Conservation (phyloP, 2,113 vertebrate genomes). For the Cynopterus brachyotis region DNA sequence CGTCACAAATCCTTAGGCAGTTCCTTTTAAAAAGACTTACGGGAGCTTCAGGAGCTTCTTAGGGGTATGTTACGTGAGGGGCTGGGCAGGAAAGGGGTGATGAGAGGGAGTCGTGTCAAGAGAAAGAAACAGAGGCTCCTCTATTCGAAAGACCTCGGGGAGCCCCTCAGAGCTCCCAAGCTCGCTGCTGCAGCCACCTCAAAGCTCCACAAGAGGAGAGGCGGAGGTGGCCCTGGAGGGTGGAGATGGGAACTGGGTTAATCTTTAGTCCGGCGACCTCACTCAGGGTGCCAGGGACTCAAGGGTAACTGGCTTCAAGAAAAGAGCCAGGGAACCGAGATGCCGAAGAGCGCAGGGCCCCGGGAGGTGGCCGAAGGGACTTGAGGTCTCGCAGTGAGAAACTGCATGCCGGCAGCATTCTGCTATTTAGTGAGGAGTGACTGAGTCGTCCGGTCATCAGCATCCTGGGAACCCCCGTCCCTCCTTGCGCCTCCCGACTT, state of each 20-base stretch:
- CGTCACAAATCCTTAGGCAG: background rate
- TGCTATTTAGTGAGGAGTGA: background rate
- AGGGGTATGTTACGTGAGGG: background rate
- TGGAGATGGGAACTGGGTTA: background rate
- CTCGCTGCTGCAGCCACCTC: background rate
- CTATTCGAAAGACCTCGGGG: conserved; percentile 57
- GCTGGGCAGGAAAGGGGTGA: background rate
- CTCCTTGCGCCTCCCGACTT: background rate
- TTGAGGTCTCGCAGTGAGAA: background rate
- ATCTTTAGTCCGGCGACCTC: background rate
- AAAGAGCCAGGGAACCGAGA: background rate
- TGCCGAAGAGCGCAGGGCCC: background rate
- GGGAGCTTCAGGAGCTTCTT: background rate
- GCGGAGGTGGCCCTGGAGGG: background rate
- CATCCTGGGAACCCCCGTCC: background rate
- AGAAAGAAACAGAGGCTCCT: background rate
- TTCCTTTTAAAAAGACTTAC: background rate
- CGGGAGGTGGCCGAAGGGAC: background rate
- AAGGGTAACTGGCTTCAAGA: background rate
- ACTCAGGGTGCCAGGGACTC: background rate
- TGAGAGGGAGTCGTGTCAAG: background rate
- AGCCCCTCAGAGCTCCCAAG: background rate
- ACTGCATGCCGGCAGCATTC: too few relatives aligned
- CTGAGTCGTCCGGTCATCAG: accelerated
- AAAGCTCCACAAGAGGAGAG: accelerated